phyloP scores from a whole-genome alignment of 2,113 vertebrate species.

The Pionites leucogaster region DNA sequence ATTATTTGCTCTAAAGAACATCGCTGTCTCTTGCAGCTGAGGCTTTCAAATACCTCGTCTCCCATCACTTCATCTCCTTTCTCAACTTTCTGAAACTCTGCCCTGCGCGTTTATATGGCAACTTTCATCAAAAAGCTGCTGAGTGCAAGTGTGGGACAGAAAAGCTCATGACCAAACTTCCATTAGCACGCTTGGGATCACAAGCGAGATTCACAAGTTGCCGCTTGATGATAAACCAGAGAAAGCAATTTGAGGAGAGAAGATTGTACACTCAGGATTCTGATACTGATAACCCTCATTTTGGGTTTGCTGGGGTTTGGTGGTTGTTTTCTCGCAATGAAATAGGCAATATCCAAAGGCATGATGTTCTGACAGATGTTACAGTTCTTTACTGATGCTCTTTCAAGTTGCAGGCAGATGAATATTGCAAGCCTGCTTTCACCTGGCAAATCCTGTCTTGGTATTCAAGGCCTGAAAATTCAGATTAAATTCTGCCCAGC shows the following conservation, averaged over 20 bases:
- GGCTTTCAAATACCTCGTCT: background rate
- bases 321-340: background rate
- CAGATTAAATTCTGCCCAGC: background rate
- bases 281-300: background rate
- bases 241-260: background rate
- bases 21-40: background rate
- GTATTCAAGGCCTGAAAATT: background rate
- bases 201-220: rapidly evolving
- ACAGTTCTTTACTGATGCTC: rapidly evolving
- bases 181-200: background rate
- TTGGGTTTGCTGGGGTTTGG: background rate
- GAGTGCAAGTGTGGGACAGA: background rate
- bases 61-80: background rate
- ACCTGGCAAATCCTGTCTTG: background rate
- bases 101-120: background rate
- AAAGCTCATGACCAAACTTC: background rate
- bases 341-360: background rate
- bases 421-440: background rate
- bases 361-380: rapidly evolving
- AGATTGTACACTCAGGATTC: background rate
- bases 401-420: background rate
- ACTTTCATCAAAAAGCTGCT: background rate
- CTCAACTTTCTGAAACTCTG: background rate
- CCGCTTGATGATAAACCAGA: background rate
- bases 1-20: background rate